These are phyloP conservation scores for Actias luna DNA, from an alignment of 2,888 invertebrate genomes.

Conservation along the genomic window DNA sequence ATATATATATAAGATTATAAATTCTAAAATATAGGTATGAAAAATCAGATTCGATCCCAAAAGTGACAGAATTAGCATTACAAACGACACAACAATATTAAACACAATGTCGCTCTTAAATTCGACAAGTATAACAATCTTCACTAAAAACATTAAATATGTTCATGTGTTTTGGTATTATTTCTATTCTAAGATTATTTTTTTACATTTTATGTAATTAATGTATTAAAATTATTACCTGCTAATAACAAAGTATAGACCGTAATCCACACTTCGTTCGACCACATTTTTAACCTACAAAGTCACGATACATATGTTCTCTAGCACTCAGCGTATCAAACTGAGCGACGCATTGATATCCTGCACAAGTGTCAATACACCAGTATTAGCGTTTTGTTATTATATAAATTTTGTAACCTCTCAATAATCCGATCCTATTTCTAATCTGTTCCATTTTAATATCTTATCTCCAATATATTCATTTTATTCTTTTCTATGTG, in stretches of 20 bases:
- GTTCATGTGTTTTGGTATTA: too few species aligned
- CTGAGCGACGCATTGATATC: conserved; percentile 2
- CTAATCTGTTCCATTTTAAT: conserved; percentile 21
- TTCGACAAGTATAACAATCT: too few species aligned
- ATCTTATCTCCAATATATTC: conserved; percentile 17
- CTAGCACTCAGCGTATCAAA: neutral
- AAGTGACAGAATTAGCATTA: too few species aligned
- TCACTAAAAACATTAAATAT: too few species aligned
- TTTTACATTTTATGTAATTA: neutral
- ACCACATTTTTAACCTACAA: neutral
- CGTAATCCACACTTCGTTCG: neutral
- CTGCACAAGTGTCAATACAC: neutral
- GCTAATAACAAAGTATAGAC: conserved; percentile 1
- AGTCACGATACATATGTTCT: neutral
- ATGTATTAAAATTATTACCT: neutral
- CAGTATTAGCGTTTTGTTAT: neutral
- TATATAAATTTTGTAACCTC: conserved; percentile 9
- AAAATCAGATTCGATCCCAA: too few species aligned
- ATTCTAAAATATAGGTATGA: too few species aligned
- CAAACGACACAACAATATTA: too few species aligned
- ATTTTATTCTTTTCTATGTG: neutral
- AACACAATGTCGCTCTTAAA: too few species aligned
- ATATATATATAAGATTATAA: too few species aligned
- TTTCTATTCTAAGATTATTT: too few species aligned
- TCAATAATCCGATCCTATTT: conserved; percentile 15